These are phyloP conservation scores for Acanthoscelides obtectus DNA, from an alignment of 2,888 invertebrate genomes.

Conservation along the genomic window DNA sequence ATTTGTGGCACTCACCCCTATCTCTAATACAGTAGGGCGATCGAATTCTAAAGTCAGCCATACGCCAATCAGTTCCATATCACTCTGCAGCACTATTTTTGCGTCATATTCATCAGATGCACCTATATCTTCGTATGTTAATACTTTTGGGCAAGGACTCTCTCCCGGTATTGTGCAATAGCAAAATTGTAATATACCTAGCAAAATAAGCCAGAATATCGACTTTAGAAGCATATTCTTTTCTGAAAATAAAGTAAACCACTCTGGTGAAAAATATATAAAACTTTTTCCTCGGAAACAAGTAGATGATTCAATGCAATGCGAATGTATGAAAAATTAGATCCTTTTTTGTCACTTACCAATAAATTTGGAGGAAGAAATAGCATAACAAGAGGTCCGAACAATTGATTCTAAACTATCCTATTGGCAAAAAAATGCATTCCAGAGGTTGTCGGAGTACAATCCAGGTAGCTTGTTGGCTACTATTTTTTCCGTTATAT, in stretches of 20 bases:
- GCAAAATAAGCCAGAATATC: not conserved
- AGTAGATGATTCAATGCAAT: too few relatives aligned
- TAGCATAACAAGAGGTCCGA: not conserved
- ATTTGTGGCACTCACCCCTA: constrained; percentile 26
- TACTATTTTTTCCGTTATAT: not conserved
- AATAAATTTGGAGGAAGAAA: too few relatives aligned
- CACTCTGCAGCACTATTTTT: constrained; percentile 20
- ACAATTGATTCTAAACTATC: not conserved
- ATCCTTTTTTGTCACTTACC: too few relatives aligned
- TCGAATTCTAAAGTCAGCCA: constrained; percentile 56
- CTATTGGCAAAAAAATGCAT: not conserved
- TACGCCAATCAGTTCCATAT: constrained; percentile 55
- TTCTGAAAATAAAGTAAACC: not conserved
- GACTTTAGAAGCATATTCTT: not conserved
- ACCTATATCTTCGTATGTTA: not conserved
- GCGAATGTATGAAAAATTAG: too few relatives aligned
- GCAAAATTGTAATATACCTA: not conserved
- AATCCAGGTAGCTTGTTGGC: not conserved
- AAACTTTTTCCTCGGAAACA: too few relatives aligned
- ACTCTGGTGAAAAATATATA: too few relatives aligned
- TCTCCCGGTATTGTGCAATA: not conserved
- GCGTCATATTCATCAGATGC: not conserved
- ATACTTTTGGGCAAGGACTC: not conserved
- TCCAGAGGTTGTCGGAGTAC: not conserved
- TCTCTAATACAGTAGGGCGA: constrained; percentile 27